Percentiles rank a stretch among this genome's conserved stretches.
phyloP scores from a whole-genome alignment of 2,113 vertebrate species.

The Himantopus leucocephalus region DNA sequence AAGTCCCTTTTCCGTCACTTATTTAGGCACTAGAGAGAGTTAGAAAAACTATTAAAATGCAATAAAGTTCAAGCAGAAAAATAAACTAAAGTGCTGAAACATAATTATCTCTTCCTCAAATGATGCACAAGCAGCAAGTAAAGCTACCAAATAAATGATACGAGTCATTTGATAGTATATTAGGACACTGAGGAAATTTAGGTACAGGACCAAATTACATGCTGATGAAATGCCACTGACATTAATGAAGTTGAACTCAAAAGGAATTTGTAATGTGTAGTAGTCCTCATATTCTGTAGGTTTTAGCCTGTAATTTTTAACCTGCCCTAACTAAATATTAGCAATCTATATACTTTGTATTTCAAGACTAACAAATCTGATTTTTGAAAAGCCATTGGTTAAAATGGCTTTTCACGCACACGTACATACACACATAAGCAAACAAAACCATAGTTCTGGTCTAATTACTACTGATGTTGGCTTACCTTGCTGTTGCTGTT shows the following conservation, averaged over 20 bases:
- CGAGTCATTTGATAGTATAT: not conserved
- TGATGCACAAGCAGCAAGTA: not conserved
- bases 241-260: not conserved
- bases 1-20: not conserved
- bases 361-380: not conserved
- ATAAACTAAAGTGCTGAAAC: conserved; percentile 21
- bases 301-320: not conserved
- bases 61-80: conserved; percentile 35
- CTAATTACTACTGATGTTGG: not conserved
- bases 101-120: conserved; percentile 34
- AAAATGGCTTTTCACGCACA: not conserved
- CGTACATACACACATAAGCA: not conserved
- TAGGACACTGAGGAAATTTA: not conserved
- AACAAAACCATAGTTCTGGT: not conserved
- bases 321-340: not conserved
- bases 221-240: not conserved
- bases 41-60: conserved; percentile 26
- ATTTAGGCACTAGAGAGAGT: not conserved
- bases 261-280: not conserved
- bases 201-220: not conserved
- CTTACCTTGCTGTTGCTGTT: not conserved
- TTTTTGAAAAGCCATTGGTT: not conserved
- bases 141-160: conserved; percentile 13
- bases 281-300: not conserved
- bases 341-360: not conserved